Conservation (phyloP, 1,140 invertebrate genomes). For the Steinernema feltiae region DNA sequence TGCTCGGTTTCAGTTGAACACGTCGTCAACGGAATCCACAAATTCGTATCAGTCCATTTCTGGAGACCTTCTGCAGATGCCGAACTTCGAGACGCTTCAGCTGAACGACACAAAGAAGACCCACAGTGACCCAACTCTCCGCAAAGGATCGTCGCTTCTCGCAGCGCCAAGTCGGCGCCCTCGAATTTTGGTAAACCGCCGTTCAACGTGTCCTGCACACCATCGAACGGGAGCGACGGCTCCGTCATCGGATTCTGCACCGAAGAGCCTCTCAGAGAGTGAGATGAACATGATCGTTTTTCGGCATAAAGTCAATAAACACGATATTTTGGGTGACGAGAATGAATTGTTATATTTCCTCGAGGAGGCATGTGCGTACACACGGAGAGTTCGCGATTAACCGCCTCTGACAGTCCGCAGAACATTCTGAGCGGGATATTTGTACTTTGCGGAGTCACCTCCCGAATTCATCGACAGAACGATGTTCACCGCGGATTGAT, state of each 20-base stretch:
- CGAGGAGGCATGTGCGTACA: too few relatives aligned
- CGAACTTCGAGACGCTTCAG: background rate
- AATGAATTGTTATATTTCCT: too few relatives aligned
- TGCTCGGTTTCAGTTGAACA: background rate
- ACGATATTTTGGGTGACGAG: too few relatives aligned
- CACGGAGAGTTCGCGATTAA: too few relatives aligned
- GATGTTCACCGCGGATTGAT: background rate
- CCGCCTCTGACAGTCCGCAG: too few relatives aligned
- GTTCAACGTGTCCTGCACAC: background rate
- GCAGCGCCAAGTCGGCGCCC: background rate
- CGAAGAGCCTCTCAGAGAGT: background rate
- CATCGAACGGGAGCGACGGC: background rate
- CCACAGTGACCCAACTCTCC: conserved; percentile 3
- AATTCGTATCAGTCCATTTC: background rate
- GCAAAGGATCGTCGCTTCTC: background rate
- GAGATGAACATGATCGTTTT: too few relatives aligned
- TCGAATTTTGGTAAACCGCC: background rate
- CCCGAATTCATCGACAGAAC: background rate
- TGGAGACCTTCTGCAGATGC: background rate
- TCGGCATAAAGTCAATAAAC: too few relatives aligned
- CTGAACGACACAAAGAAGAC: background rate
- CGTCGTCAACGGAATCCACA: background rate
- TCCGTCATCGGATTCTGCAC: conserved; percentile 10
- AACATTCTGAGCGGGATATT: too few relatives aligned
- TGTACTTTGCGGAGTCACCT: background rate